Evolutionary conservation across 2,888 invertebrate genomes (phyloP), one percentile per base, ranked within the genome.

Genomic region (Blastobasis lacticolella): DNA sequence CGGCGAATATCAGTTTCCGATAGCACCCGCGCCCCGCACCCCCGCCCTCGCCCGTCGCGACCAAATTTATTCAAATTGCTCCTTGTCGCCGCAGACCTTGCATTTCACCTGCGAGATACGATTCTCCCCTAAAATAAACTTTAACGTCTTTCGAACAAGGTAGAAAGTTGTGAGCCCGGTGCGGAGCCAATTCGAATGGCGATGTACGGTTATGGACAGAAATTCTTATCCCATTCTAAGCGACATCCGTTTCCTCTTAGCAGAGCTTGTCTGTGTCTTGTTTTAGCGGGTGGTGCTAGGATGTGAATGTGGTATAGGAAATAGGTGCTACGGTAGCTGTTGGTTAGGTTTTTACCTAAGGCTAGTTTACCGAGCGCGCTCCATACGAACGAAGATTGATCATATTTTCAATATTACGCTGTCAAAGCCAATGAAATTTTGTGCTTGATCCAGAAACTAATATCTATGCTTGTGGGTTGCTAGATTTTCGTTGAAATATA

Each of bases 61-160:
- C 86, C 81, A 82, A 88, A 86, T 87, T 78, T 86, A 87, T 89
- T 88, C 87, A 88, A 88, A 88, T 84, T 86, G 83, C 70, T 60
- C 69, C 74, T 61, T 84, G 81, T 83, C 80, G 74, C 77, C 75
- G 68, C 79, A 75, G 62, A 82, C 80, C 78, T 84, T 81, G 71
- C 74, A 76, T 75, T 9, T 5, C 4, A 43, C 61, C 57, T 23
- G 1, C 45, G 5, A 69, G 74, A 72, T 23, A 23, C 23, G 23
- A 23, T 23, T 23, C 23, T 23, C 23, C 23, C 23, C 23, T 23
- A 23, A 23, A 23, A 23, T 23, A 23, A 23, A 23, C 23, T 23
- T 23, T 23, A 23, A 23, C 23, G 23, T 3, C 23, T 23, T 23
- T 23, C 23, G 3, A 23, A 8, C 63, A 75, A 51, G 61, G 71